Evolutionary conservation across 2,888 invertebrate species (phyloP).

Genomic region (Dermolepida albohirtum): DNA sequence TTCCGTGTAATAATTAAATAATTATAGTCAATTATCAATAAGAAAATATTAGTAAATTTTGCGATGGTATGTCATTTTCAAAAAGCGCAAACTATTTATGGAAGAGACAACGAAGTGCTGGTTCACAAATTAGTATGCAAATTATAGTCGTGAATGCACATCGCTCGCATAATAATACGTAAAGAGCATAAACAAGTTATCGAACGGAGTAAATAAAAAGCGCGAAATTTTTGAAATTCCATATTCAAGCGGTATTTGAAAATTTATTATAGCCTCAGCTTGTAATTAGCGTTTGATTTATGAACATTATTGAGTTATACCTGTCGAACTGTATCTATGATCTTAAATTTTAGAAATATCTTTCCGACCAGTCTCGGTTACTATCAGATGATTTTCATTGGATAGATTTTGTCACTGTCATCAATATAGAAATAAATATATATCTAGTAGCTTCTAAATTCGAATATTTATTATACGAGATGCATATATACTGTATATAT

Average conservation of each 20-base stretch:
- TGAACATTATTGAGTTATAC: conserved; percentile 17
- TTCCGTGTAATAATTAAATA: conserved; percentile 17
- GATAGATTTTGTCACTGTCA: too few species aligned
- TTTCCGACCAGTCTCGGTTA: not conserved
- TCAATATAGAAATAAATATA: too few species aligned
- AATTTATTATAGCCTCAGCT: conserved; percentile 6
- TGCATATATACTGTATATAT: too few species aligned
- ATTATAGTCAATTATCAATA: conserved; percentile 13
- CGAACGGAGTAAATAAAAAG: conserved; percentile 25
- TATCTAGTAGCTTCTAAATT: too few species aligned
- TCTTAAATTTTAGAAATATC: conserved; percentile 4
- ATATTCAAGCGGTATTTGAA: not conserved
- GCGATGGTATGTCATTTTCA: conserved; percentile 7
- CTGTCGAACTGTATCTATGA: not conserved
- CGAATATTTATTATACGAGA: too few species aligned
- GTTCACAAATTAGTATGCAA: conserved; percentile 36
- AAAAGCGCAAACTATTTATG: conserved; percentile 28
- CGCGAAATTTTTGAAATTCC: conserved; percentile 27
- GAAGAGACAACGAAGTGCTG: conserved; percentile 32
- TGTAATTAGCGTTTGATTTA: conserved; percentile 26
- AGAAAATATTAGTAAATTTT: conserved; percentile 3
- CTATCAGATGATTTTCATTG: too few species aligned
- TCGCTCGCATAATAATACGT: conserved; percentile 29
- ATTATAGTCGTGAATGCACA: conserved; percentile 34
- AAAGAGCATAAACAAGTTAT: conserved; percentile 32